These are phyloP conservation scores for Scaptomyza tumidula DNA, from an alignment of 2,888 invertebrate species.

Conservation along the genomic window DNA sequence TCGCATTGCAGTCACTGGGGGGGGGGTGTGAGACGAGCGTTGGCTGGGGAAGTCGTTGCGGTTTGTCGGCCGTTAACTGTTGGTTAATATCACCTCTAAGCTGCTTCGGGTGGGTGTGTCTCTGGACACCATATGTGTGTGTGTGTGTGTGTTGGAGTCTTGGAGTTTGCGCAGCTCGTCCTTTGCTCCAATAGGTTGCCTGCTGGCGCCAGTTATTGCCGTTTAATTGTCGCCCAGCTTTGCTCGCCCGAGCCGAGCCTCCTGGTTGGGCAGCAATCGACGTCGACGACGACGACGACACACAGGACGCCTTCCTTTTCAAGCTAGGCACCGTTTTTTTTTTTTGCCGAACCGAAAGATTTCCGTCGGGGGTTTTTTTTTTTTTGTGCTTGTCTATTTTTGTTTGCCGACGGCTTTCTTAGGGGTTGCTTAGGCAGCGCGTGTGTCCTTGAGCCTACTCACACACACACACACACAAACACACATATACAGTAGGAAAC, in stretches of 20 bases:
- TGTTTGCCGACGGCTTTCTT: conserved; percentile 37
- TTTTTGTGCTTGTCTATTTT: conserved; percentile 2
- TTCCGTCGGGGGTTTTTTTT: conserved; percentile 53
- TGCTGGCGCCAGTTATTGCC: conserved; percentile 43
- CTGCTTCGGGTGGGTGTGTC: conserved; percentile 77
- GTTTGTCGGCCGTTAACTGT: conserved; percentile 61
- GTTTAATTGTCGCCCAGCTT: conserved; percentile 65
- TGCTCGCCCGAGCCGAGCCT: conserved; percentile 60
- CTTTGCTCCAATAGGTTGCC: conserved; percentile 73
- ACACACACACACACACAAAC: conserved; percentile 6
- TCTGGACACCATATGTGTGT: conserved; percentile 21
- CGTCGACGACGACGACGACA: neutral
- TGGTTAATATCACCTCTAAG: conserved; percentile 55
- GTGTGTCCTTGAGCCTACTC: conserved; percentile 57
- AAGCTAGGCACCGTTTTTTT: conserved; percentile 16
- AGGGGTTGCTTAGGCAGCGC: conserved; percentile 37
- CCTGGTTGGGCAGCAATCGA: conserved; percentile 62
- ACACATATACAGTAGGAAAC: neutral
- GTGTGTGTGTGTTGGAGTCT: conserved; percentile 10
- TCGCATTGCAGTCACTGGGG: neutral
- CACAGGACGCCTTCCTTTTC: conserved; percentile 18
- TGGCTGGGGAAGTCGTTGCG: conserved; percentile 13
- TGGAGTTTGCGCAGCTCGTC: conserved; percentile 81
- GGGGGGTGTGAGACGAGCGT: neutral
- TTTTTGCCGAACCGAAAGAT: conserved; percentile 8